Percentiles rank a stretch among this genome's conserved stretches.
These are phyloP conservation scores for Sphinx pinastri DNA, from an alignment of 2,888 invertebrate genomes.

Conservation along the genomic window DNA sequence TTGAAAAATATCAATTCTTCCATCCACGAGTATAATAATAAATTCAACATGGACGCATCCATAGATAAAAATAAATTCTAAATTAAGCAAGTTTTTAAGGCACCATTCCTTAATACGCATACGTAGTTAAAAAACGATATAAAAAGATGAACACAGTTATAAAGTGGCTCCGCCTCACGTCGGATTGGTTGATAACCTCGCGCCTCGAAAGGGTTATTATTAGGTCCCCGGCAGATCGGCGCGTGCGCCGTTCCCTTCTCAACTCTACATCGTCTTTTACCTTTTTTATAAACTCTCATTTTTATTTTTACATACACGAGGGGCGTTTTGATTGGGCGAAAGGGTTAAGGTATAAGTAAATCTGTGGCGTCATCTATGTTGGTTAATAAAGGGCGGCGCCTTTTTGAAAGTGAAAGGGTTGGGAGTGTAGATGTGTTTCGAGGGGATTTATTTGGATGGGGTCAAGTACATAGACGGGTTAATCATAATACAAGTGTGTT, in stretches of 20 bases:
- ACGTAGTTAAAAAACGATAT: slow-evolving; percentile 27
- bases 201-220: slow-evolving; percentile 79
- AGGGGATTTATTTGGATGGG: slow-evolving; percentile 57
- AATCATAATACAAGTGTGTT: not conserved
- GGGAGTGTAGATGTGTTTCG: slow-evolving; percentile 55
- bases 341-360: slow-evolving; percentile 78
- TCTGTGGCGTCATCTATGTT: slow-evolving; percentile 52
- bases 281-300: slow-evolving; percentile 70
- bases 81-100: slow-evolving; percentile 4
- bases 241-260: slow-evolving; percentile 62
- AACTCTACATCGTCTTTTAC: slow-evolving; percentile 67
- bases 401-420: slow-evolving; percentile 69
- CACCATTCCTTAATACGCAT: slow-evolving; percentile 22
- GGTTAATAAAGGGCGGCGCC: slow-evolving; percentile 60
- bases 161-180: slow-evolving; percentile 67
- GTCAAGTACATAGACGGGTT: slow-evolving; percentile 51
- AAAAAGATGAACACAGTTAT: slow-evolving; percentile 43
- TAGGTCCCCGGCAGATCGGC: slow-evolving; percentile 62
- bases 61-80: not conserved
- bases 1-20: slow-evolving; percentile 27
- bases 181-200: slow-evolving; percentile 78
- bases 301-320: slow-evolving; percentile 59
- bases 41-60: not conserved
- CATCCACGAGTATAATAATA: not conserved
- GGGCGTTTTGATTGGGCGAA: slow-evolving; percentile 71